These are phyloP conservation scores for Tachysurus vachellii DNA, from an alignment of 2,113 vertebrate species.

Conservation along the genomic window DNA sequence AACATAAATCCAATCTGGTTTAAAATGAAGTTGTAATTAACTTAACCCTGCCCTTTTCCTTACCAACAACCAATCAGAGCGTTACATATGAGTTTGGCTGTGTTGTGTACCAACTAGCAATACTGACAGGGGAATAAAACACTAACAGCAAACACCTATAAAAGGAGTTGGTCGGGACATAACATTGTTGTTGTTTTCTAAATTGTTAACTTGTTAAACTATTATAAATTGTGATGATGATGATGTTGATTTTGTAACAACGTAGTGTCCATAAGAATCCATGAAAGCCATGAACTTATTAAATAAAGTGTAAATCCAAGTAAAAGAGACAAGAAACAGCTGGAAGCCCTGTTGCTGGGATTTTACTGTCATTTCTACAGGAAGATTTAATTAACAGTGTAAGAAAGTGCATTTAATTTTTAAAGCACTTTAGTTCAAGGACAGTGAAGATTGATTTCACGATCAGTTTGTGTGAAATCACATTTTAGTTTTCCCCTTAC, in stretches of 20 bases:
- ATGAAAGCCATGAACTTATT: background rate
- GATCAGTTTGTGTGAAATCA: background rate
- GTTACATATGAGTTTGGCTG: background rate
- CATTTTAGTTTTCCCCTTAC: background rate
- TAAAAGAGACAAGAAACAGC: background rate
- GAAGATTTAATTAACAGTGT: background rate
- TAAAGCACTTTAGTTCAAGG: too few species aligned
- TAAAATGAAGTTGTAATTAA: background rate
- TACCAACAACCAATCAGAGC: background rate
- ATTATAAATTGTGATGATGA: background rate
- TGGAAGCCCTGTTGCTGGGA: background rate
- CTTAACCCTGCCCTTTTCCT: background rate
- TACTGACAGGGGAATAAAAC: background rate
- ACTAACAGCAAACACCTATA: background rate
- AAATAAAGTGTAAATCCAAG: background rate
- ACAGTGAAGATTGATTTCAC: background rate
- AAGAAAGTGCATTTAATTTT: background rate
- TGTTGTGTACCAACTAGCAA: background rate
- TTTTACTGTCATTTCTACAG: background rate
- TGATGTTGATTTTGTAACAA: background rate
- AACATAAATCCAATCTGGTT: background rate
- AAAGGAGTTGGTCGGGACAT: background rate
- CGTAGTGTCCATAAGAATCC: background rate
- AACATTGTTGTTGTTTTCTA: background rate
- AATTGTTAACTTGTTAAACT: background rate